Evolutionary conservation across 2,113 vertebrate genomes (phyloP).

Genomic region (Microtus ochrogaster): DNA sequence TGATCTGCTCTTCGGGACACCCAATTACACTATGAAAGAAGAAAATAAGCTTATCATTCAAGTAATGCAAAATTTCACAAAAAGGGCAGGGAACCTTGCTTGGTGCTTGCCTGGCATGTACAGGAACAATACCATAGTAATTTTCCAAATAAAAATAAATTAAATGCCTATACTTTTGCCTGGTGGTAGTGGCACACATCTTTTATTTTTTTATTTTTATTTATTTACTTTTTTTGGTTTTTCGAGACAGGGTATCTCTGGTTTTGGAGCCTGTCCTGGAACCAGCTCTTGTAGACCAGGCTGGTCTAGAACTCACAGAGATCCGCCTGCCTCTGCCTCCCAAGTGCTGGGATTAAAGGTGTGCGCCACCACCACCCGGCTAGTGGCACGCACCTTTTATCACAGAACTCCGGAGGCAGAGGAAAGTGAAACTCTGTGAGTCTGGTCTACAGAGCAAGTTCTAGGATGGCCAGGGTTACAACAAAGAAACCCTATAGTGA

Average conservation of each 20-base stretch:
- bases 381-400: background rate
- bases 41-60: conserved; percentile 55
- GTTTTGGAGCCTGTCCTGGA: no score
- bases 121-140: background rate
- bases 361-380: no score
- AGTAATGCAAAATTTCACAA: background rate
- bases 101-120: background rate
- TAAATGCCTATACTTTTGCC: background rate
- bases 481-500: background rate
- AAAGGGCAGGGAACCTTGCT: background rate
- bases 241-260: no score
- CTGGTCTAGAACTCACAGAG: no score
- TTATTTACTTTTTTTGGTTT: no score
- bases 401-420: background rate
- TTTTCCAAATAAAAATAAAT: background rate
- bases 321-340: no score
- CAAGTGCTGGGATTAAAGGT: no score
- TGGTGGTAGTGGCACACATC: background rate
- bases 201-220: no score
- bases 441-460: background rate
- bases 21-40: conserved; percentile 93
- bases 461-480: background rate
- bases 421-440: background rate
- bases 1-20: conserved; percentile 96
- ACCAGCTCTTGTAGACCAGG: no score